A percentile compares a stretch with the other conserved stretches of the same genome.
These are phyloP conservation scores for Drosophila merina DNA, from an alignment of 2,888 invertebrate genomes.

Conservation along the genomic window DNA sequence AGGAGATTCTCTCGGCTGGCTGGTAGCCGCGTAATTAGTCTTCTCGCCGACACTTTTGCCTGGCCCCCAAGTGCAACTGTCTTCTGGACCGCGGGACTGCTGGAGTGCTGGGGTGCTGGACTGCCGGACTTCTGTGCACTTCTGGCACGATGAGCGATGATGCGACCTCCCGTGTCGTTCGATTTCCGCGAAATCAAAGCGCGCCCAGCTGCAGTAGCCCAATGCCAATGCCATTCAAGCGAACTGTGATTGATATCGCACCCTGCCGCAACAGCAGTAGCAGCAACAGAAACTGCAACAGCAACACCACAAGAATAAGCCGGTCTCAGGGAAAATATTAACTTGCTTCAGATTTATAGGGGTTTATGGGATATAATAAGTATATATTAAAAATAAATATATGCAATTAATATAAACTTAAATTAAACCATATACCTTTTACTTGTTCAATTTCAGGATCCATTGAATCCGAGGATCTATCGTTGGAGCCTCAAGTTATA, in stretches of 20 bases:
- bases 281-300: slow-evolving; percentile 8
- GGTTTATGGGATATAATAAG: neutral
- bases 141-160: slow-evolving; percentile 70
- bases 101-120: slow-evolving; percentile 7
- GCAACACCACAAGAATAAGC: neutral
- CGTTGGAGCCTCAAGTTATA: slow-evolving; percentile 86
- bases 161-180: slow-evolving; percentile 80
- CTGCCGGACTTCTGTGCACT: slow-evolving; percentile 29
- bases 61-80: slow-evolving; percentile 29
- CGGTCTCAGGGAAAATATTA: neutral
- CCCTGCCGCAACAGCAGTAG: slow-evolving; percentile 10
- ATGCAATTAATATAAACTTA: neutral
- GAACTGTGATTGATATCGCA: slow-evolving; percentile 75
- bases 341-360: neutral
- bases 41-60: slow-evolving; percentile 75
- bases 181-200: slow-evolving; percentile 80
- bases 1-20: slow-evolving; percentile 36
- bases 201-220: slow-evolving; percentile 74
- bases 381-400: neutral
- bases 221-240: slow-evolving; percentile 63
- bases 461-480: slow-evolving; percentile 91
- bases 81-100: slow-evolving; percentile 21
- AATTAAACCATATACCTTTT: neutral
- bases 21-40: slow-evolving; percentile 77
- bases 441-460: slow-evolving; percentile 86